These are phyloP conservation scores for Quadriops clusia DNA, from an alignment of 2,888 invertebrate species.

Conservation along the genomic window DNA sequence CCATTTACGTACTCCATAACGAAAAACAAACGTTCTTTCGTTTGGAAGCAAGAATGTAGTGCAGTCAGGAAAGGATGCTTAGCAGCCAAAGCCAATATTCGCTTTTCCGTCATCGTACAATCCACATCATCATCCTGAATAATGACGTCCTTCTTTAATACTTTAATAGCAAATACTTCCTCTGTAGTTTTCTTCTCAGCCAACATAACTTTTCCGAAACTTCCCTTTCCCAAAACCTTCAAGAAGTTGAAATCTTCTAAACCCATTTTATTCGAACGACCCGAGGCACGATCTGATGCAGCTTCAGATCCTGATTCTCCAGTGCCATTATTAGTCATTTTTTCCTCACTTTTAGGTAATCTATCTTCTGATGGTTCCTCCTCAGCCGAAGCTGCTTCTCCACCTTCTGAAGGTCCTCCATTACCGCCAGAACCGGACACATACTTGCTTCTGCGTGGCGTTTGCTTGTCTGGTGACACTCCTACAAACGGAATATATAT, in stretches of 20 bases:
- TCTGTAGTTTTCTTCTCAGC: slow-evolving; percentile 89
- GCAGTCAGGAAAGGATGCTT: slow-evolving; percentile 97
- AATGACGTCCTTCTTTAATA: slow-evolving; percentile 94
- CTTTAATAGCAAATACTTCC: slow-evolving; percentile 80
- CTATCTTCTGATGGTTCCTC: slow-evolving; percentile 9
- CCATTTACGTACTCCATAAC: slow-evolving; percentile 99
- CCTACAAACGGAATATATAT: slow-evolving; percentile 23
- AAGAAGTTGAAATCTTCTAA: slow-evolving; percentile 91
- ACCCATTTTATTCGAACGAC: slow-evolving; percentile 50
- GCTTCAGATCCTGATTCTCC: slow-evolving; percentile 17
- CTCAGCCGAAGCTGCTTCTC: too few species aligned
- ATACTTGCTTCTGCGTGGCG: slow-evolving; percentile 46
- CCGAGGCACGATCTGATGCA: slow-evolving; percentile 18
- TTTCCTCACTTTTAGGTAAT: slow-evolving; percentile 36
- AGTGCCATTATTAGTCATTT: slow-evolving; percentile 31
- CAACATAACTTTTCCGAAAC: slow-evolving; percentile 98
- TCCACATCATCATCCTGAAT: slow-evolving; percentile 99
- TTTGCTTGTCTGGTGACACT: slow-evolving; percentile 75
- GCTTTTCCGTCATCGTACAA: slow-evolving; percentile 97
- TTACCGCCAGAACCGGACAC: slow-evolving; percentile 31
- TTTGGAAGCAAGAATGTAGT: slow-evolving; percentile 94
- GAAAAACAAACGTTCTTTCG: slow-evolving; percentile 79
- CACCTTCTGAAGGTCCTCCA: slow-evolving; percentile 27
- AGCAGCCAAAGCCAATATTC: slow-evolving; percentile 93
- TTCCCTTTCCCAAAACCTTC: slow-evolving; percentile 97